phyloP scores from a whole-genome alignment of 2,797 vertebrate genomes.

The Lutjanus campechanus region DNA sequence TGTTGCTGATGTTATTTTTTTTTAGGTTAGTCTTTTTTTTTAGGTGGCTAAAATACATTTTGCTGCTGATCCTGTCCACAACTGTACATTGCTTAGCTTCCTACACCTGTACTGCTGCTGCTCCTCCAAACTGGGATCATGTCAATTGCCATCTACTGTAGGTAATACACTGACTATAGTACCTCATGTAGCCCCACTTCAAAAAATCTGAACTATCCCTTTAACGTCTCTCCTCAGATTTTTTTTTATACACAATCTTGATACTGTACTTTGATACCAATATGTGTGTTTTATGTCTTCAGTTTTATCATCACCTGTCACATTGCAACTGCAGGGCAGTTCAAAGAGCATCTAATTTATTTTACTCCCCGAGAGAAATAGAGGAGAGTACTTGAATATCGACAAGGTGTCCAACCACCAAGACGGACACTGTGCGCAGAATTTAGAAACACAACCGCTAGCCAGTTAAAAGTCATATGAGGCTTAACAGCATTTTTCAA shows the following conservation, averaged over 20 bases:
- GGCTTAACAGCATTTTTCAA: slow-evolving; percentile 54
- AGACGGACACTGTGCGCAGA: slow-evolving; percentile 84
- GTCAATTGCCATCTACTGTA: too few species aligned
- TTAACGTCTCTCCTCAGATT: slow-evolving; percentile 55
- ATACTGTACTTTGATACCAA: slow-evolving; percentile 79
- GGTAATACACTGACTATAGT: too few species aligned
- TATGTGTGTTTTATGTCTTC: slow-evolving; percentile 74
- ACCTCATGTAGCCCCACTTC: too few species aligned
- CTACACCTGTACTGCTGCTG: too few species aligned
- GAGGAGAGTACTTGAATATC: slow-evolving; percentile 87
- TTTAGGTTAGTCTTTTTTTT: too few species aligned
- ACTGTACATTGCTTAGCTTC: too few species aligned
- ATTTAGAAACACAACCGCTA: slow-evolving; percentile 71
- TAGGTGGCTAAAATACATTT: too few species aligned
- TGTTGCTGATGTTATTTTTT: too few species aligned
- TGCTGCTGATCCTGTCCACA: too few species aligned
- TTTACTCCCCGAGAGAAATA: slow-evolving; percentile 81
- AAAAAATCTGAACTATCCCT: too few species aligned
- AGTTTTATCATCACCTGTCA: slow-evolving; percentile 79
- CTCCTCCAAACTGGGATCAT: too few species aligned
- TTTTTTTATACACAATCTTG: slow-evolving; percentile 62
- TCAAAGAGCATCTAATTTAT: slow-evolving; percentile 90
- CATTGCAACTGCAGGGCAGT: slow-evolving; percentile 91
- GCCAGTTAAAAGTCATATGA: slow-evolving; percentile 57
- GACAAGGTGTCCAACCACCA: slow-evolving; percentile 87